Base-by-base conservation (phyloP, 1,140 invertebrate species). In the Glossosoma conforme region DNA sequence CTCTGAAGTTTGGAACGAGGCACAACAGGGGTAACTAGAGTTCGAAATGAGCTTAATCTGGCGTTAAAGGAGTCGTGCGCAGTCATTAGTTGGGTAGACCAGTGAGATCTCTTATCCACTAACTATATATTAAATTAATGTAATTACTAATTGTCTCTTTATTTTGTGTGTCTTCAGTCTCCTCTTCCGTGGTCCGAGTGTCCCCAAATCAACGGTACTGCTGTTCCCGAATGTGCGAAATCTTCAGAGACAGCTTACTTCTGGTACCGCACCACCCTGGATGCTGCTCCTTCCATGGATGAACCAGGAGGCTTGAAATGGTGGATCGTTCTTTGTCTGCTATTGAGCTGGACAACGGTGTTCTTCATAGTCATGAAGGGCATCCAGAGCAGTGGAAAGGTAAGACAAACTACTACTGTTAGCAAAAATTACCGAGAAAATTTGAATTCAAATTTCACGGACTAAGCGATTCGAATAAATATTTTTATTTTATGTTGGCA, bases 291-390 rank as follows among this genome's bases (percentile, higher is more conserved):
- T 1, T 83, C 81, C 28, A 92, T 97, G 62, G 86, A 91, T 15
- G 83, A 91, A 30, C 79, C 83, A 0, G 90, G 89, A 11, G 83
- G 80, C 6, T 81, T 97, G 6, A 89, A 91, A 59, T 95, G 91
- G 90, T 96, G 95, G 88, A 92, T 98, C 60, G 89, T 91, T 0
- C 65, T 94, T 3, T 96, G 93, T 67, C 79, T 99, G 13, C 69
- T 97, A 24, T 72, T 97, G 9, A 90, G 94, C 38, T 99, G 96
- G 96, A 73, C 90, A 48, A 77, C 97, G 42, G 92, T 98, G 10
- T 98, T 96, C 75, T 89, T 94, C 64, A 97, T 96, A 64, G 91
- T 98, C 2, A 96, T 95, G 91, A 94, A 95, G 72, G 96, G 96
- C 35, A 97, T 98, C 56, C 93, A 97, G 70, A 93, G 91, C 59